phyloP scores from a whole-genome alignment of 2,113 vertebrate genomes.

The Platysteira castanea region DNA sequence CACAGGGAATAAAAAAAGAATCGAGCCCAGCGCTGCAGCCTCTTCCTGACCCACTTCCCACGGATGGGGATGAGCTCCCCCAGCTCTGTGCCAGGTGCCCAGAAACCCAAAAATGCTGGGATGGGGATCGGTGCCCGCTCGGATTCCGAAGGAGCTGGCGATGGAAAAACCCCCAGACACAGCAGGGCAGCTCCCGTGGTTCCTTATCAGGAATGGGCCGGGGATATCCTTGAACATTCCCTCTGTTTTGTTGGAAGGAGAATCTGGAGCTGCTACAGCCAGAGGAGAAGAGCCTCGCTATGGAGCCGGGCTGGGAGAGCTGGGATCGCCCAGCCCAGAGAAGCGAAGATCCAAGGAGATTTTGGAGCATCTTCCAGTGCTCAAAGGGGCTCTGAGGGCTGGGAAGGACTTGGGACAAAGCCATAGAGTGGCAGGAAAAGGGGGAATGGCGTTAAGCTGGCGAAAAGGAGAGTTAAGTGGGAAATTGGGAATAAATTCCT shows the following conservation, averaged over 20 bases:
- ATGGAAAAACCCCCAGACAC: background rate
- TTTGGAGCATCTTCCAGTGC: background rate
- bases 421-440: accelerated
- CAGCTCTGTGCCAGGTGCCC: accelerated
- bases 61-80: accelerated
- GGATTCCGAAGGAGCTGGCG: accelerated
- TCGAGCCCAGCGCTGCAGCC: accelerated
- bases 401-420: background rate
- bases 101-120: accelerated
- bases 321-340: background rate
- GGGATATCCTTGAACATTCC: background rate
- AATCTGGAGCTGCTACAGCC: background rate
- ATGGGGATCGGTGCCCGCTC: accelerated
- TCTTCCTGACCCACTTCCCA: background rate
- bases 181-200: background rate
- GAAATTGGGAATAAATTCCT: background rate
- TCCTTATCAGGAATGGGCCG: accelerated
- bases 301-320: background rate
- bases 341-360: background rate
- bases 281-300: accelerated
- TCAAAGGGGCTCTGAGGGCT: background rate
- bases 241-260: accelerated
- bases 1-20: background rate
- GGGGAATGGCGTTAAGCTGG: background rate
- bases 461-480: background rate